Evolutionary conservation across 1,140 invertebrate species (phyloP).

Genomic region (Halesus radiatus): DNA sequence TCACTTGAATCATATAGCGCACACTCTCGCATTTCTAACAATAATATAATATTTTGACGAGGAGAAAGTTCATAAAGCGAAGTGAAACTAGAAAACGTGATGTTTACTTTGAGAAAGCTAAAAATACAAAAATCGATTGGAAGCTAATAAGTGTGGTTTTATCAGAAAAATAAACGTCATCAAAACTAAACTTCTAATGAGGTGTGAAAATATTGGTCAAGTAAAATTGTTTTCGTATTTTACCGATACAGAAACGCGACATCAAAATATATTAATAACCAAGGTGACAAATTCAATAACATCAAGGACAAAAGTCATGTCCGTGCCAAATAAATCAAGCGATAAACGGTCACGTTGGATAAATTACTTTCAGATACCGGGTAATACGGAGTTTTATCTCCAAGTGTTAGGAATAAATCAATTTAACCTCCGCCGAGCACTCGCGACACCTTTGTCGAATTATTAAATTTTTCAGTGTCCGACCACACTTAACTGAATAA

Average conservation of each 20-base stretch:
- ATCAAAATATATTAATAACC: neutral
- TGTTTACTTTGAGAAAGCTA: too few relatives aligned
- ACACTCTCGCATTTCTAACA: too few relatives aligned
- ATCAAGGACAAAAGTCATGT: slow-evolving; percentile 2
- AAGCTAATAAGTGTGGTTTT: too few relatives aligned
- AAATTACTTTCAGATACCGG: slow-evolving; percentile 22
- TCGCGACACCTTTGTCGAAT: neutral
- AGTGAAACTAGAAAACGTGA: too few relatives aligned
- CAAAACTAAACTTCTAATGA: too few relatives aligned
- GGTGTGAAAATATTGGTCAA: too few relatives aligned
- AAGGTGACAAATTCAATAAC: slow-evolving; percentile 4
- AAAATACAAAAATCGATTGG: too few relatives aligned
- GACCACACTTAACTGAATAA: neutral
- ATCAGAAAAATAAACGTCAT: too few relatives aligned
- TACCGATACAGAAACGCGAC: neutral
- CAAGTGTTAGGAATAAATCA: slow-evolving; percentile 26
- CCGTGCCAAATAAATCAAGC: slow-evolving; percentile 20
- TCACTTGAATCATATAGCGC: too few relatives aligned
- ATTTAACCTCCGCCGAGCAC: neutral
- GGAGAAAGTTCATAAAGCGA: too few relatives aligned
- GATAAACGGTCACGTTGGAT: slow-evolving; percentile 31
- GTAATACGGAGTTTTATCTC: slow-evolving; percentile 7
- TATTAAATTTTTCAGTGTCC: neutral
- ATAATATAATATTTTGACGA: too few relatives aligned
- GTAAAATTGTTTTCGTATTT: too few relatives aligned